Evolutionary conservation across 2,113 vertebrate genomes (phyloP).

Genomic region (Anolis sagrei): DNA sequence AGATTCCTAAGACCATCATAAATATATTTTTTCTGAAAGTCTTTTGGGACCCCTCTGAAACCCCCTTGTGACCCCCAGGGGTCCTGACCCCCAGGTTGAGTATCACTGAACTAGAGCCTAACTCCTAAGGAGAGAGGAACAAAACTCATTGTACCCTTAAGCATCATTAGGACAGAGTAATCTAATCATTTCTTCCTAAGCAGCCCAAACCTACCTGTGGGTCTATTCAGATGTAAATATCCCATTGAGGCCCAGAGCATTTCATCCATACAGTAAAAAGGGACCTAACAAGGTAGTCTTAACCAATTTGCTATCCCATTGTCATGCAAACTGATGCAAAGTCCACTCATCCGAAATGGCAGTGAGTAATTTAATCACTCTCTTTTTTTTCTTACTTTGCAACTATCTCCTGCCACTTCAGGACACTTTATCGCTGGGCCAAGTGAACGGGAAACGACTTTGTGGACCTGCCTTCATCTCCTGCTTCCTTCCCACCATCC

Average conservation of each 20-base stretch:
- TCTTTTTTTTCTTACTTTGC: neutral
- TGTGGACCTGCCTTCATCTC: neutral
- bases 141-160: too few relatives aligned
- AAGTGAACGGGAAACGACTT: neutral
- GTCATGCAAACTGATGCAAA: neutral
- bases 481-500: neutral
- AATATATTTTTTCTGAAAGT: too few relatives aligned
- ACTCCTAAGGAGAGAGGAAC: too few relatives aligned
- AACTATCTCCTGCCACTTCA: neutral
- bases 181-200: neutral
- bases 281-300: neutral
- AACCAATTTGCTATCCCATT: neutral
- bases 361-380: neutral
- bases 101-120: too few relatives aligned
- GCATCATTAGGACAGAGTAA: too few relatives aligned
- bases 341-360: neutral
- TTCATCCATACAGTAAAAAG: neutral
- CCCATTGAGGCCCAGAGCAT: neutral
- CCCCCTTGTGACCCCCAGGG: too few relatives aligned
- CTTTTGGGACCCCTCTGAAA: too few relatives aligned
- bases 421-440: constrained; percentile 14
- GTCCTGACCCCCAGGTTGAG: too few relatives aligned
- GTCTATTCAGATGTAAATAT: neutral
- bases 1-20: too few relatives aligned
- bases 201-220: too few relatives aligned